Conservation (phyloP, 1,140 invertebrate species). For the Zaprionus davidi region DNA sequence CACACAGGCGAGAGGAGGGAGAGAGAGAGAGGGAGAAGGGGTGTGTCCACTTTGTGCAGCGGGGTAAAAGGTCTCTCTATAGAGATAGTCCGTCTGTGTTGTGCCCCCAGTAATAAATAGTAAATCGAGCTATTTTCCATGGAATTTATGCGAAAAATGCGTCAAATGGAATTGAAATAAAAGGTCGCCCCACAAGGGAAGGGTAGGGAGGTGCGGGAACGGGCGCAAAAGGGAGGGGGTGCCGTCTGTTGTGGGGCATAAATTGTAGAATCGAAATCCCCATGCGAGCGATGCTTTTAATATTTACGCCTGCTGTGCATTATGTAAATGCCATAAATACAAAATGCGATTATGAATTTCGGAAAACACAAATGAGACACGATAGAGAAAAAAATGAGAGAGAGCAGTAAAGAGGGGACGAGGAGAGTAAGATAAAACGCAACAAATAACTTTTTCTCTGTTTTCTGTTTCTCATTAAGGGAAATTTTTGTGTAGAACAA, state of each 20-base stretch:
- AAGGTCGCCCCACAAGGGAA: slow-evolving; percentile 3
- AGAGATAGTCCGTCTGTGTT: not conserved
- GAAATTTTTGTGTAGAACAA: slow-evolving; percentile 1
- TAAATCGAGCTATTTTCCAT: slow-evolving; percentile 71
- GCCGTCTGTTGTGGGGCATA: not conserved
- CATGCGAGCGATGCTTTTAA: slow-evolving; percentile 16
- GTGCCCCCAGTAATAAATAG: slow-evolving; percentile 58
- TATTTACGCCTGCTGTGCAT: slow-evolving; percentile 32
- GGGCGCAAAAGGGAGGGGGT: not conserved
- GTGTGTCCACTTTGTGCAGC: not conserved
- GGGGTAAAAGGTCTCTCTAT: slow-evolving; percentile 12
- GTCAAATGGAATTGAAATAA: slow-evolving; percentile 49
- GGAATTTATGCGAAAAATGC: slow-evolving; percentile 63
- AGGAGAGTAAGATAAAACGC: not conserved
- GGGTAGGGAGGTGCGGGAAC: not conserved
- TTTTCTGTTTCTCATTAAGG: not conserved
- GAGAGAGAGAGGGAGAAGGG: not conserved
- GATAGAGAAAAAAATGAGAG: no score
- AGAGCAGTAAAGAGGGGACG: not conserved
- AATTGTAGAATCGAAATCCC: not conserved
- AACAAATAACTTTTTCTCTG: not conserved
- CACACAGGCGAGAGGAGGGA: not conserved
- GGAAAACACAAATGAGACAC: slow-evolving; percentile 11
- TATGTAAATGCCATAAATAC: slow-evolving; percentile 35
- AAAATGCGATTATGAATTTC: slow-evolving; percentile 30